These are phyloP conservation scores for Emydocephalus ijimae DNA, from an alignment of 2,113 vertebrate species.

Conservation along the genomic window DNA sequence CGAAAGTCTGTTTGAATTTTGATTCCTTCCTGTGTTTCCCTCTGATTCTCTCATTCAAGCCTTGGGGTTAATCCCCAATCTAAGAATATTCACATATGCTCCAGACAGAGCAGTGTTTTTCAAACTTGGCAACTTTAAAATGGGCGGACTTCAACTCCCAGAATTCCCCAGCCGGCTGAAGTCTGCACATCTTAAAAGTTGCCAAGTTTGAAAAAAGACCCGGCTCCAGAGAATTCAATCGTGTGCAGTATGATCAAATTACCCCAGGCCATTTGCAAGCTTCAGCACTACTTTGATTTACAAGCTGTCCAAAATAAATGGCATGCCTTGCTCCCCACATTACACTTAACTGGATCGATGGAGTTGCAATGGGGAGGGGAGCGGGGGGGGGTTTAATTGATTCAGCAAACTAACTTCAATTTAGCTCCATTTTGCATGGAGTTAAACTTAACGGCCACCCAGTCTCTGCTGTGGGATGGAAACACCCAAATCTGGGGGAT, in stretches of 20 bases:
- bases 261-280: neutral
- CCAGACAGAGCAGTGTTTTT: neutral
- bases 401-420: neutral
- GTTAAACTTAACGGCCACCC: neutral
- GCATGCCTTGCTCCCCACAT: neutral
- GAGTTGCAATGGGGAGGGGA: neutral
- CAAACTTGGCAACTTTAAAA: neutral
- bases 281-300: neutral
- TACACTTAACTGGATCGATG: neutral
- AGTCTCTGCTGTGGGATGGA: neutral
- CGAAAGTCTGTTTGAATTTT: neutral
- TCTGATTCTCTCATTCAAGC: neutral
- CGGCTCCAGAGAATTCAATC: neutral
- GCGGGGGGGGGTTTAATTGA: neutral
- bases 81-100: neutral
- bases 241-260: neutral
- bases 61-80: constrained; percentile 1
- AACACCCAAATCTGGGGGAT: neutral
- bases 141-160: neutral
- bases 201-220: neutral
- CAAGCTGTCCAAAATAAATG: neutral
- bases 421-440: neutral
- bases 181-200: neutral
- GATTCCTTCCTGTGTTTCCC: accelerated
- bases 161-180: neutral